A percentile compares a stretch with the other conserved stretches of the same genome.
phyloP scores from a whole-genome alignment of 2,888 invertebrate species.

The Clostera curtula region DNA sequence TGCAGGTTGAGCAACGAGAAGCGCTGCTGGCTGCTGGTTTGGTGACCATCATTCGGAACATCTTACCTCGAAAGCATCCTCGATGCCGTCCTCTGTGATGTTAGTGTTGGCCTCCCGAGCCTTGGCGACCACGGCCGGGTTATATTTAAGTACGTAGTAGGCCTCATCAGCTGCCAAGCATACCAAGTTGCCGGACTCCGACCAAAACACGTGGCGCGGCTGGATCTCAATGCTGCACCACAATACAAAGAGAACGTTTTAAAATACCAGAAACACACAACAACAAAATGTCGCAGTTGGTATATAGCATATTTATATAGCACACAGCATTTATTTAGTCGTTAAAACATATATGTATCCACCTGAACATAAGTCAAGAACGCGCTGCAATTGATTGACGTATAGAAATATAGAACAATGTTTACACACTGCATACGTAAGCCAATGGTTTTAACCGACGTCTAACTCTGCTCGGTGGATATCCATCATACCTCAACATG shows the following conservation, averaged over 20 bases:
- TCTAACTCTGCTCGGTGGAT: no score
- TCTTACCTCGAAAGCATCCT: slow-evolving; percentile 94
- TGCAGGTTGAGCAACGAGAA: no score
- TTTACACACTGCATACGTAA: no score
- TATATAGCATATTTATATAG: no score
- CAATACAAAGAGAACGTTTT: background rate
- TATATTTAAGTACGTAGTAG: slow-evolving; percentile 94
- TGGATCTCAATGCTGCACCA: slow-evolving; percentile 92
- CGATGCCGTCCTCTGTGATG: slow-evolving; percentile 92
- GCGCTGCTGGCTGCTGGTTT: background rate
- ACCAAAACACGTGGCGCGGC: slow-evolving; percentile 95
- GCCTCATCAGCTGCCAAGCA: slow-evolving; percentile 96
- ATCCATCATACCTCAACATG: no score
- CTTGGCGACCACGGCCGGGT: slow-evolving; percentile 84
- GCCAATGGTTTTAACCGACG: no score
- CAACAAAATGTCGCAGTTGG: no score
- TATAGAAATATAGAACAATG: no score
- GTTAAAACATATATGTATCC: no score
- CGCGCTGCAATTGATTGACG: no score
- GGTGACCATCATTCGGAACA: background rate
- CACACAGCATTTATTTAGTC: no score
- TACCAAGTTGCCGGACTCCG: slow-evolving; percentile 94
- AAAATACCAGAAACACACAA: background rate
- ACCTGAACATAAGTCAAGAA: no score
- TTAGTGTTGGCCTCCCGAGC: slow-evolving; percentile 86